Base-by-base conservation (phyloP, 1,140 invertebrate species). In the Tetramorium parvispinum region DNA sequence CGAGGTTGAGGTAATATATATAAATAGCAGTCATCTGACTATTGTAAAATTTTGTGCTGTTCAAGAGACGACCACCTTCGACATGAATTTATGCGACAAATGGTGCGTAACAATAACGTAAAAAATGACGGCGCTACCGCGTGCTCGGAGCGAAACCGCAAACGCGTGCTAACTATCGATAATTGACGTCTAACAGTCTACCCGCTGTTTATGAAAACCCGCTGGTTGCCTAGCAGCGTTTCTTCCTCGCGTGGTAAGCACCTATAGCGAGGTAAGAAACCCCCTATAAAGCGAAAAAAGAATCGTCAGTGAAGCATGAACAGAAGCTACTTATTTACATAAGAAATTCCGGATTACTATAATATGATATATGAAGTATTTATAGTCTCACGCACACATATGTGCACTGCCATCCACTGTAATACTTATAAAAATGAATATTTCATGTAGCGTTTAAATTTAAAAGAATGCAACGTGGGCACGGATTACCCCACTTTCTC, bases 401-500 rank as follows among this genome's bases (percentile, higher is more conserved):
- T 49, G 21, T 71, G 46, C 70, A 7, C 46, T 13, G 8, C 46
- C 43, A 27, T 16, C 16, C 46, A 46, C 21, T 40, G 43, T 40
- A 40, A 77, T 32, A 77, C 5, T 46, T 53, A 37, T 51, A 10
- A 40, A 68, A 53, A 70, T 81, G 4, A 46, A 18, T 27, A n/a
- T 81, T 82, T 82, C 37, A 73, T n/a, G 7, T 24, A 27, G 37
- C 46, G 40, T 18, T 46, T 32, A 65, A 78, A 43, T 53, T 53
- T 13, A 82, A 78, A 55, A 78, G 21, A 66, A 85, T 55, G 51
- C 49, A 68, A 18, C 21, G 55, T 49, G 32, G 51, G 24, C 18
- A 65, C 5, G 68, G 68, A 70, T 73, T 88, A 88, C n/a, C 77
- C 87, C 71, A 83, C 85, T 88, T 88, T 83, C 77, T 59, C 85